Percentiles rank a stretch among this genome's conserved stretches.
phyloP scores from a whole-genome alignment of 2,113 vertebrate genomes.

The Lanius collurio region DNA sequence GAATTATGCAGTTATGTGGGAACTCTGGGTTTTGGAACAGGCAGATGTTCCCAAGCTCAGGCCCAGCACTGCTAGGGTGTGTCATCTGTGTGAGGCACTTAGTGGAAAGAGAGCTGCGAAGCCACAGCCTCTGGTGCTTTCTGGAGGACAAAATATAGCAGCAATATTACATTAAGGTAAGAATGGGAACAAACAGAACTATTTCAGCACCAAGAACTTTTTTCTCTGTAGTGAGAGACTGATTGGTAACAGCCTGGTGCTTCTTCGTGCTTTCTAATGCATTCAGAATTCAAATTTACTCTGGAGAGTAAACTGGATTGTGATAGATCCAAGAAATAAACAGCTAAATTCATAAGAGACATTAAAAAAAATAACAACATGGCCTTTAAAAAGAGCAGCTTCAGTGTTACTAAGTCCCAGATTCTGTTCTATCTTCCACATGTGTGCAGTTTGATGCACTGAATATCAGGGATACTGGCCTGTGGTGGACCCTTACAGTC shows the following conservation, averaged over 20 bases:
- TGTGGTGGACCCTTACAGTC: background rate
- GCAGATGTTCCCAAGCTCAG: slow-evolving; percentile 69
- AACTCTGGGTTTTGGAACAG: slow-evolving; percentile 72
- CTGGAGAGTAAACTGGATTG: background rate
- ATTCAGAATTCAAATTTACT: background rate
- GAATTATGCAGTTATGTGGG: slow-evolving; percentile 68
- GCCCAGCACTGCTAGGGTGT: slow-evolving; percentile 45
- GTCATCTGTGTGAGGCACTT: slow-evolving; percentile 25
- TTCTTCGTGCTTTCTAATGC: background rate
- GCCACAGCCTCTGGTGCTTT: background rate
- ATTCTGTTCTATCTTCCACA: background rate
- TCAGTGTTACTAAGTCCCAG: background rate
- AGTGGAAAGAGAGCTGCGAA: slow-evolving; percentile 17
- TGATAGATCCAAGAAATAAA: background rate
- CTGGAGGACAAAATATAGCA: slow-evolving; percentile 32
- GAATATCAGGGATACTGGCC: background rate
- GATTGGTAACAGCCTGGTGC: background rate
- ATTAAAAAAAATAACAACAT: background rate
- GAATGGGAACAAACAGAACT: background rate
- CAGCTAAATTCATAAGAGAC: background rate
- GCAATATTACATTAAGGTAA: background rate
- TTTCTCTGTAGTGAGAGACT: background rate
- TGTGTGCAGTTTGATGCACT: background rate
- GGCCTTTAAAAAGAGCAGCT: background rate
- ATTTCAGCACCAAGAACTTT: background rate